Base-by-base conservation (phyloP, 1,140 invertebrate genomes). In the Rhizoglyphus robini region DNA sequence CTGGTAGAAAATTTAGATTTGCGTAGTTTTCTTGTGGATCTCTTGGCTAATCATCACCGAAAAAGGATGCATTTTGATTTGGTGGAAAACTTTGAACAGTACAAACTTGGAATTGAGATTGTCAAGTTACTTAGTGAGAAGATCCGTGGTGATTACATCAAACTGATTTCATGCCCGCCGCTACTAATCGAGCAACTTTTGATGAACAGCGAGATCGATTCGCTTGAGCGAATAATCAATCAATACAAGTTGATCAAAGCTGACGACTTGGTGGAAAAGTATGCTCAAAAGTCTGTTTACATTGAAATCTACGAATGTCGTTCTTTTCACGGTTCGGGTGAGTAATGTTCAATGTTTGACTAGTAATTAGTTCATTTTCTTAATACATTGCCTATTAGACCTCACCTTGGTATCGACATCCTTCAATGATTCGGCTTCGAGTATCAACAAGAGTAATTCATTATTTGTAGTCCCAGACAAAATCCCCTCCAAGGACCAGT, bases 401-500 rank as follows among this genome's bases (percentile, higher is more conserved):
- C 34, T 59, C 2, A 68, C 67, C 15, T 8, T 65, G 23, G 60
- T 68, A 11, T 68, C 67, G 1, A 65, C 67, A 25, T 58, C 67
- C 51, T 27, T 65, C 4, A 41, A 36, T 1, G n/a, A 58, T 29
- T 38, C 25, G 5, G 36, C 58, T 31, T 8, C 25, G n/a, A 61
- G 11, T 34, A 3, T 34, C 47, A 1, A 34, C 29, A 29, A 20
- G 65, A 20, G 57, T 54, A 27, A 23, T 13, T n/a, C 15, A 4
- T 23, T 51, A 23, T 79, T 78, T 75, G 68, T 75, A 18, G 76
- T 79, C 73, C 79, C 79, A 25, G 36, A 66, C n/a, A 71, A 72
- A 41, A 74, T 78, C 2, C 78, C 78, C 18, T 68, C 72, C 1
- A 73, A 72, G 67, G 76, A 79, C 4, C 72, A 78, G 67, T 80